A percentile compares a stretch with the other conserved stretches of the same genome.
Evolutionary conservation across 2,888 invertebrate genomes (phyloP).

Genomic region (Synanthedon vespiformis): DNA sequence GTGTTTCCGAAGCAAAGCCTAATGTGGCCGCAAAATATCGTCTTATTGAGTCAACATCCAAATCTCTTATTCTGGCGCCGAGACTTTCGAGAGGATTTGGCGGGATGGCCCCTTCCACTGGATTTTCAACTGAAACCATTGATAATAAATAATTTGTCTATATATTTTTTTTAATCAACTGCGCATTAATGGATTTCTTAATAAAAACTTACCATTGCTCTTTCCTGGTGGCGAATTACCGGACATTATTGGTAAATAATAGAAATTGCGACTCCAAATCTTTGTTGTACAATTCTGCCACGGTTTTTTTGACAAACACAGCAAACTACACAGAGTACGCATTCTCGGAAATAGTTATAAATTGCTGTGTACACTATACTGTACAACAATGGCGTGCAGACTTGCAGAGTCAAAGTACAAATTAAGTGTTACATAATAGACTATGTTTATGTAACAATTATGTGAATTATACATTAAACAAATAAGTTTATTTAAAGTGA

Average conservation of each 20-base stretch:
- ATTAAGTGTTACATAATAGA: too few relatives aligned
- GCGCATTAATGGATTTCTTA: neutral
- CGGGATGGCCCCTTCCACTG: constrained; percentile 34
- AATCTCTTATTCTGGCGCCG: constrained; percentile 47
- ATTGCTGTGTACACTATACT: constrained; percentile 1
- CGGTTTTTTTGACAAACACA: neutral
- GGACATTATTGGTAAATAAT: constrained; percentile 52
- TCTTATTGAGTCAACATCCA: constrained; percentile 74
- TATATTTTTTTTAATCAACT: neutral
- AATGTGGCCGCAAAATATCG: constrained; percentile 76
- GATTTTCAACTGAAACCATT: constrained; percentile 34
- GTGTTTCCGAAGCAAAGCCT: constrained; percentile 60
- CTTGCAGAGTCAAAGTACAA: neutral
- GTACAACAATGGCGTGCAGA: neutral
- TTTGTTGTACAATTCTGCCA: constrained; percentile 34
- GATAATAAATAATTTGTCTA: neutral
- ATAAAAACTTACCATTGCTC: constrained; percentile 41
- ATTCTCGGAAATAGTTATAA: constrained; percentile 35
- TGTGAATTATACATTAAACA: too few relatives aligned
- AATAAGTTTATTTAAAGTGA: too few relatives aligned
- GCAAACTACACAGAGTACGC: constrained; percentile 24
- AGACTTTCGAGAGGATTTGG: constrained; percentile 48
- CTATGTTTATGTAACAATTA: too few relatives aligned
- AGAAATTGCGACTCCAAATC: constrained; percentile 49
- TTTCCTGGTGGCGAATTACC: constrained; percentile 58